Conservation (phyloP, 2,113 vertebrate genomes). For the Saimiri boliviensis region DNA sequence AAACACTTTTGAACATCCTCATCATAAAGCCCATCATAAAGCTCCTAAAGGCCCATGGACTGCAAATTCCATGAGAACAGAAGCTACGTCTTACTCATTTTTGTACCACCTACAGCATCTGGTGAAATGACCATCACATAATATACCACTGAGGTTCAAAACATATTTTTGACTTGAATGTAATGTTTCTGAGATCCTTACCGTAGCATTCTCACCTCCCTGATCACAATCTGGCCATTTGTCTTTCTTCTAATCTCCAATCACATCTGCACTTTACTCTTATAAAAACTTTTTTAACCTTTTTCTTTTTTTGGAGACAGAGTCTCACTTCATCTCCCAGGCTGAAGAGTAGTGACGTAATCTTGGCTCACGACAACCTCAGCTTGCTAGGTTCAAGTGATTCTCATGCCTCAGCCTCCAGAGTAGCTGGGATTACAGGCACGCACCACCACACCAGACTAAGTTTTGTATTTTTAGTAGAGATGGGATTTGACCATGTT, state of each 20-base stretch:
- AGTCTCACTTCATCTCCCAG: too few species aligned
- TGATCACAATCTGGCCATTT: background rate
- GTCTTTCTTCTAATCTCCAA: background rate
- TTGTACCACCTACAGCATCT: background rate
- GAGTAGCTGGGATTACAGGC: too few species aligned
- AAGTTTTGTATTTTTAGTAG: too few species aligned
- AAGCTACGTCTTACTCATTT: background rate
- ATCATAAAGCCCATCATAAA: slow-evolving; percentile 5
- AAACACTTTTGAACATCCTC: background rate
- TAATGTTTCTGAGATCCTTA: background rate
- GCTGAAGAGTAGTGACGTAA: too few species aligned
- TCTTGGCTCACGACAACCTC: too few species aligned
- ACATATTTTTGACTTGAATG: slow-evolving; percentile 20
- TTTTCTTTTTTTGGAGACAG: too few species aligned
- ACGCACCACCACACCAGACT: too few species aligned
- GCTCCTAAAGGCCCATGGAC: background rate
- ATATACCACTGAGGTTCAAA: background rate
- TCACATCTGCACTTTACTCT: background rate
- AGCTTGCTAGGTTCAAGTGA: too few species aligned
- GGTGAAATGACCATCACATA: background rate
- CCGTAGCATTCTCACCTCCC: background rate
- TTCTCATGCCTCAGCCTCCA: too few species aligned
- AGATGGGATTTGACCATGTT: too few species aligned
- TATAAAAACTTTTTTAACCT: background rate
- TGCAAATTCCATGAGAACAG: background rate